Evolutionary conservation across 2,888 invertebrate species (phyloP), one percentile per base, ranked within the genome.

Genomic region (Chaitophorus viminalis): DNA sequence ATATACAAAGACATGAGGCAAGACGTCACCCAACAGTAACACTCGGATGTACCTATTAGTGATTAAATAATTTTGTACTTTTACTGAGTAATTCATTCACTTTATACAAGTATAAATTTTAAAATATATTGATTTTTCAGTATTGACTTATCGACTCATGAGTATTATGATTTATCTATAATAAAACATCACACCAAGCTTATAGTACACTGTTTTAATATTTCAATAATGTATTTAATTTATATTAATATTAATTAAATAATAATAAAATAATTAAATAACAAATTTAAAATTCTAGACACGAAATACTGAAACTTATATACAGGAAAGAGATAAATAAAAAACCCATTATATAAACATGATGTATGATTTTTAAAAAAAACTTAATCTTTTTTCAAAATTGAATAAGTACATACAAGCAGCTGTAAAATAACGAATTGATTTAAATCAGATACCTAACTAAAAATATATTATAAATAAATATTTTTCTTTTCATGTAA

Each of bases 161-260:
- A n/a, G n/a, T n/a, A n/a, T n/a, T n/a, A n/a, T n/a, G n/a, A n/a
- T n/a, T n/a, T n/a, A n/a, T n/a, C n/a, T n/a, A n/a, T n/a, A n/a
- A n/a, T n/a, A n/a, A n/a, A n/a, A n/a, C n/a, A n/a, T n/a, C n/a
- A 29, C 31, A 70, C 70, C n/a, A 54, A 54, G 17, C 39, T 9
- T 25, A 21, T 74, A 70, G 17, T 29, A 31, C 17, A 31, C 31
- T 31, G 29, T 29, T 75, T 31, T n/a, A 85, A 84, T 36, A 76
- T 76, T 60, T 17, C 33, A 79, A 36, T 21, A 86, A 54, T 86
- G 18, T n/a, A n/a, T n/a, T 36, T n/a, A 86, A 78, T 86, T 17
- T 54, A n/a, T 21, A 79, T 72, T 39, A 46, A 29, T 54, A 25
- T 29, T n/a, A 25, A 85, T 52, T 77, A 52, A 46, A 36, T 46